Evolutionary conservation across 2,888 invertebrate species (phyloP), one percentile per base, ranked within the genome.

Genomic region (Dysmachus trigonus): DNA sequence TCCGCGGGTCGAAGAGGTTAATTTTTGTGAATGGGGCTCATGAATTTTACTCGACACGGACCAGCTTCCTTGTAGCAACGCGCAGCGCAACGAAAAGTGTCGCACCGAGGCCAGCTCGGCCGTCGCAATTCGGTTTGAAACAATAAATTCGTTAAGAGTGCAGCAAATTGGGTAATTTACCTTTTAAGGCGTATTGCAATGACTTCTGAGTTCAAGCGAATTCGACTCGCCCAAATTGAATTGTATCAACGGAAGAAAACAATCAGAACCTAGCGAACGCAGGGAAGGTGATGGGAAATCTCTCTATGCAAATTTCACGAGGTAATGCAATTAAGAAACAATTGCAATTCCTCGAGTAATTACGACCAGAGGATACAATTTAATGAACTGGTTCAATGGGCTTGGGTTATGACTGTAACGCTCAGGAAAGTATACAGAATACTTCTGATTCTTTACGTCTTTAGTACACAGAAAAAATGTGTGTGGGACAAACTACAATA

Each of bases 111-210:
- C 47, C 85, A 33, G 84, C n/a, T n/a, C n/a, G 15, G 73, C 51
- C 79, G 73, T 76, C 35, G 31, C 31, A 35, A 73, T 73, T 31
- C 31, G 6, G 62, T 86, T 86, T 85, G 81, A 85, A 73, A 86
- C 81, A 86, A 86, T 86, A 86, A 86, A 85, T 85, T 86, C 77
- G 85, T 86, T 86, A 86, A 51, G 79, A 41, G 73, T 85, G 73
- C 85, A 85, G 35, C 72, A 85, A 86, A 85, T 86, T 86, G 86
- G 81, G 83, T 86, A 86, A 86, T 86, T 86, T 79, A 47, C 76
- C 86, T 72, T 73, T 86, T 86, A 83, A 83, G 71, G 51, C 35
- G 76, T 86, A 38, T 74, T 86, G 85, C 79, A 47, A 30, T 51
- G 27, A 38, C 22, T 33, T 38, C 27, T 79, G 15, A 51, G 27